phyloP scores from a whole-genome alignment of 2,797 vertebrate species.

The Mionectes olivaceus region DNA sequence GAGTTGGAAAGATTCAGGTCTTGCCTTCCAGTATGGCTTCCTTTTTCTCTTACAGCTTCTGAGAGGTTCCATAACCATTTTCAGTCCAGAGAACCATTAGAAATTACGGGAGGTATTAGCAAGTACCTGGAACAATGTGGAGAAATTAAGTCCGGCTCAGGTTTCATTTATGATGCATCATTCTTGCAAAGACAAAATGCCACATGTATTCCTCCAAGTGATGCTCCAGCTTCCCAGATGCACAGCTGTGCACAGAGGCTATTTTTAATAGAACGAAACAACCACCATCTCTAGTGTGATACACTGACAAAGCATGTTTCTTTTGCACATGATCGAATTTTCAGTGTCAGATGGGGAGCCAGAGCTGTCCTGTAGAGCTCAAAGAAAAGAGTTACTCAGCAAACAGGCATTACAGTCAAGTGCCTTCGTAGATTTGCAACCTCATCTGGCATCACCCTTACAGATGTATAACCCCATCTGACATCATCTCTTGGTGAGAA shows the following conservation, averaged over 20 bases:
- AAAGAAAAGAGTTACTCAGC: not conserved
- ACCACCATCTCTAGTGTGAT: not conserved
- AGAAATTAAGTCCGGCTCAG: not conserved
- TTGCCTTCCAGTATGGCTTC: not conserved
- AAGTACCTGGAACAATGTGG: not conserved
- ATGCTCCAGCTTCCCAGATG: not conserved
- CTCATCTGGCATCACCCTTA: not conserved
- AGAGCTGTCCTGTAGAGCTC: not conserved
- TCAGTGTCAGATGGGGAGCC: not conserved
- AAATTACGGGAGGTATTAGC: not conserved
- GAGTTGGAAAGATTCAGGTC: not conserved
- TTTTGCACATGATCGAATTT: not conserved
- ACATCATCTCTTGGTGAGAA: not conserved
- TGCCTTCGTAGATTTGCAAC: not conserved
- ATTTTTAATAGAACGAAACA: not conserved
- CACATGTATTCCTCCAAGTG: not conserved
- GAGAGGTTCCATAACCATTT: not conserved
- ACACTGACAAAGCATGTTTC: not conserved
- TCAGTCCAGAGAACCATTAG: not conserved
- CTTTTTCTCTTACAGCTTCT: not conserved
- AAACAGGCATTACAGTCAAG: not conserved
- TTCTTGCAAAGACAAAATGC: not conserved
- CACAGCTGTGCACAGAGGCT: not conserved
- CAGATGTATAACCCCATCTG: not conserved
- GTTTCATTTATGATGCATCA: not conserved